Percentiles rank a stretch among this genome's conserved stretches.
These are phyloP conservation scores for Simalia tracyae DNA, from an alignment of 2,797 vertebrate species.

Conservation along the genomic window DNA sequence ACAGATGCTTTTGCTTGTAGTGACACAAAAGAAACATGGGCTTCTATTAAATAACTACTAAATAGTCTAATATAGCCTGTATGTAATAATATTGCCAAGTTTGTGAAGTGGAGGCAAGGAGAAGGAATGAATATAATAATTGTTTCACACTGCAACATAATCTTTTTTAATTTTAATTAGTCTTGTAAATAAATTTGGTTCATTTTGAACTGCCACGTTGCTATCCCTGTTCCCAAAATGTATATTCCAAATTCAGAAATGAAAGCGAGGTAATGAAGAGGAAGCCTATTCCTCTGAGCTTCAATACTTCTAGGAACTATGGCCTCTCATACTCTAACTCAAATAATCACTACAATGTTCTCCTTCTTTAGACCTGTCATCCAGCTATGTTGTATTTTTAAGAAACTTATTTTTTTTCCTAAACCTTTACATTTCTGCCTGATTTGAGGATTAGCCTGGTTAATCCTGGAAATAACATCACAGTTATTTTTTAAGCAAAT, in stretches of 20 bases:
- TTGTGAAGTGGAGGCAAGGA: background rate
- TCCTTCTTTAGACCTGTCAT: background rate
- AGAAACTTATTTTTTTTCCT: background rate
- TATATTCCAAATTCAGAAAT: background rate
- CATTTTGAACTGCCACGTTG: background rate
- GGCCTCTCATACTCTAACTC: background rate
- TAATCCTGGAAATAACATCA: background rate
- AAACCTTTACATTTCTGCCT: background rate
- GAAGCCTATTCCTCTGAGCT: background rate
- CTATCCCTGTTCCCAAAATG: background rate
- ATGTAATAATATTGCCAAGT: background rate
- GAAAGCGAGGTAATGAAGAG: no score
- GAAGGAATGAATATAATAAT: background rate
- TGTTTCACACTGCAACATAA: background rate
- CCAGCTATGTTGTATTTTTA: background rate
- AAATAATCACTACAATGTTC: background rate
- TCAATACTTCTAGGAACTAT: background rate
- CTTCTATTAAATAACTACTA: background rate
- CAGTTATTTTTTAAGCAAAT: no score
- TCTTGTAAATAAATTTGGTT: background rate
- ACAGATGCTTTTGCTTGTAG: background rate
- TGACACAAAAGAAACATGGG: background rate
- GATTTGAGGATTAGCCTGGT: background rate
- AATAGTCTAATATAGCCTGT: background rate
- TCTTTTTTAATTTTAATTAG: background rate